A percentile compares a stretch with the other conserved stretches of the same genome.
Conservation (phyloP, 2,113 vertebrate genomes). For the Todiramphus chloris region DNA sequence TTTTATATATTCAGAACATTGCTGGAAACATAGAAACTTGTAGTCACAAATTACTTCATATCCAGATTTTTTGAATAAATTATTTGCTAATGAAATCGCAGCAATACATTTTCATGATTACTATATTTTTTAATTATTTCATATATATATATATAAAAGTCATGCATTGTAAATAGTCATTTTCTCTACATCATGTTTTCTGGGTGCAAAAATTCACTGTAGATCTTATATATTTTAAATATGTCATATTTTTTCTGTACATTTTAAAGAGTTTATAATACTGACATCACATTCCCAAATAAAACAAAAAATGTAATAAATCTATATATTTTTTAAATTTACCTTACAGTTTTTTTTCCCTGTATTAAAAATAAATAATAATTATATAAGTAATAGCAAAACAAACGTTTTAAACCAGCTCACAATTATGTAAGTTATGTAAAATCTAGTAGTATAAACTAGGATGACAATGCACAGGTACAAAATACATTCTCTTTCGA, state of each 20-base stretch:
- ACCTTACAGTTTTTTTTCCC: conserved; percentile 26
- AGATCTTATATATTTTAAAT: not conserved
- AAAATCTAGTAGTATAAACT: conserved; percentile 66
- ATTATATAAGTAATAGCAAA: conserved; percentile 67
- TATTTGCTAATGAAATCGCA: conserved; percentile 39
- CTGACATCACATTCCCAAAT: conserved; percentile 24
- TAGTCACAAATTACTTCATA: conserved; percentile 67
- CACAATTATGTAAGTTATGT: conserved; percentile 54
- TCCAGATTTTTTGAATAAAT: conserved; percentile 64
- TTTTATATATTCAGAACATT: conserved; percentile 67
- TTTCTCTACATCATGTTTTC: not conserved
- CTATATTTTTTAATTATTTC: not conserved
- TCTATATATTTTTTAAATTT: conserved; percentile 40
- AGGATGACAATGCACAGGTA: conserved; percentile 63
- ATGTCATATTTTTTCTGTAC: not conserved
- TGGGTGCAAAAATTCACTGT: conserved; percentile 14
- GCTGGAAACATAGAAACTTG: conserved; percentile 70
- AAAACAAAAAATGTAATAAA: conserved; percentile 64
- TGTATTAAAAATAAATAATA: conserved; percentile 40
- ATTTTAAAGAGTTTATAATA: conserved; percentile 49
- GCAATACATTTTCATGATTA: conserved; percentile 45
- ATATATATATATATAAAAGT: no score
- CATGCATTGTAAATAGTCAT: no score
- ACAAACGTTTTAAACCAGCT: conserved; percentile 51
- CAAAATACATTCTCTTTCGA: conserved; percentile 59